Base-by-base conservation (phyloP, 2,888 invertebrate species). In the Melolontha melolontha region DNA sequence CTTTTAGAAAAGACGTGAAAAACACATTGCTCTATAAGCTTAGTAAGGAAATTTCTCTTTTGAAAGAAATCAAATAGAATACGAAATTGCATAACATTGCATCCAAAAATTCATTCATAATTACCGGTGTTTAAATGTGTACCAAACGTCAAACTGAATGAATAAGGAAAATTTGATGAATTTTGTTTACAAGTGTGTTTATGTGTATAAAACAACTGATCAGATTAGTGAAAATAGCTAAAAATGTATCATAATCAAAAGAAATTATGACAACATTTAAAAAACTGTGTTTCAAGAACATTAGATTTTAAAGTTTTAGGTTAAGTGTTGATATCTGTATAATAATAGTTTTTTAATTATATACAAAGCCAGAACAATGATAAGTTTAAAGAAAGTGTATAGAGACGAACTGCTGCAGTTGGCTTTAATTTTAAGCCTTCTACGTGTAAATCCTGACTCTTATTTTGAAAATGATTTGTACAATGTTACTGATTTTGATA, bases 341-440 rank as follows among this genome's bases (percentile, higher is more conserved):
- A 57, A 17, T 57, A 14, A 42, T 42, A 42, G 6, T n/a, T 22
- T 27, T 12, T 11, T 16, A 22, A 40, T 0, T 42, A 11, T 5
- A 51, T 1, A 10, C 5, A 42, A 22, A 59, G 42, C 14, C 40
- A 27, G 27, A 39, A 67, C 68, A 74, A 94, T 94, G 94, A 87
- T 94, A 84, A 91, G 91, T 76, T 84, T 93, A 76, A 94, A 94
- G 85, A 94, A 94, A 82, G 84, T 92, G 52, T 92, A 92, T 78
- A 89, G 92, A 59, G 92, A 93, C 81, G 94, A 94, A 85, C 85
- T 95, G 77, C 83, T 95, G 72, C 90, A 94, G 81, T 85, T 95
- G 75, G 92, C 95, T 74, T 82, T 96, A 81, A 87, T 95, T 74
- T 85, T 95, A 77, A 91, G 95, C 81, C 86, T 96, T 73, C 82